Evolutionary conservation across 2,888 invertebrate species (phyloP).

Genomic region (Chloroclysta siterata): DNA sequence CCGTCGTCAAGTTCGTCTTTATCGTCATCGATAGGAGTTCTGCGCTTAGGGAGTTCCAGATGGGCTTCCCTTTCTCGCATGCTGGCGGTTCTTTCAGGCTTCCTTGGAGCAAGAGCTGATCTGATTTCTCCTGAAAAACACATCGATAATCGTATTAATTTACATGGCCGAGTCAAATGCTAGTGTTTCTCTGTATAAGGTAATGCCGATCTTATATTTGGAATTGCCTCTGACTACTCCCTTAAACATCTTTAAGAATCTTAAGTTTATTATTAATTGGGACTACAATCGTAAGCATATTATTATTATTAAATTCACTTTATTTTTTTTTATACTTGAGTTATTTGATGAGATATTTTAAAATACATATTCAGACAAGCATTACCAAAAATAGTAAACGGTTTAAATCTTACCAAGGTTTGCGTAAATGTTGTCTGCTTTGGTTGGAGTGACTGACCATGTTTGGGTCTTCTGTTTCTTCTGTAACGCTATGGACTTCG

Average conservation of each 20-base stretch:
- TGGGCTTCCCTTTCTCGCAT: constrained; percentile 92
- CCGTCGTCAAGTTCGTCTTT: constrained; percentile 80
- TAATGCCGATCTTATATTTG: background rate
- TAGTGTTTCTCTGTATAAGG: background rate
- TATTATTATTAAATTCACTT: no score
- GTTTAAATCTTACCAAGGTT: constrained; percentile 87
- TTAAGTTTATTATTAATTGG: background rate
- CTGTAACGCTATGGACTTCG: constrained; percentile 87
- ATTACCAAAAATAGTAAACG: constrained; percentile 8
- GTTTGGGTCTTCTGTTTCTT: constrained; percentile 85
- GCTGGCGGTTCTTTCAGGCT: constrained; percentile 94
- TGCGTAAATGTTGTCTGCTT: constrained; percentile 89
- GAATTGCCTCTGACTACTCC: background rate
- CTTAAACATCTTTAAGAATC: background rate
- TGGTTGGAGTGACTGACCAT: constrained; percentile 69
- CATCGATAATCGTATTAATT: constrained; percentile 36
- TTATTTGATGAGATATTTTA: no score
- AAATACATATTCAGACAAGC: no score
- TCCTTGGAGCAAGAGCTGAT: constrained; percentile 91
- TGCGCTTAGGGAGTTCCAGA: constrained; percentile 84
- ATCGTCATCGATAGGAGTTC: constrained; percentile 81
- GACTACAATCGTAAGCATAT: background rate
- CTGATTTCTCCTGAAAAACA: constrained; percentile 89
- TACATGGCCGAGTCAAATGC: constrained; percentile 1
- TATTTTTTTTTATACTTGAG: no score